These are phyloP conservation scores for Epicampocera succincta DNA, from an alignment of 2,888 invertebrate species.

Conservation along the genomic window DNA sequence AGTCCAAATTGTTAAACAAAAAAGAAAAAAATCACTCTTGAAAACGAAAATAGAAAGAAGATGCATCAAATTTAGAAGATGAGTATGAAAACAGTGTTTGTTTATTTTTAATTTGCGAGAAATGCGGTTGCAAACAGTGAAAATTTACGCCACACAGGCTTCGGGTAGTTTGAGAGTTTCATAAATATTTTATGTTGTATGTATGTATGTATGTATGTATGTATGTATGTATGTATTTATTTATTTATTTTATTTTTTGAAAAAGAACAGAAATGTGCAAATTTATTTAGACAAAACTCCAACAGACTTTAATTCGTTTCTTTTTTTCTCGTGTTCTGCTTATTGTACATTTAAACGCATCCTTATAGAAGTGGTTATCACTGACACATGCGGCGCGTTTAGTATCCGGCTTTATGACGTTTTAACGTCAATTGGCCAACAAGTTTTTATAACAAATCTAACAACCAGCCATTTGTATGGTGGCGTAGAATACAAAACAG, in stretches of 20 bases:
- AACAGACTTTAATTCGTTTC: constrained; percentile 57
- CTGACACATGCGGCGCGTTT: constrained; percentile 59
- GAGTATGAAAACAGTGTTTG: constrained; percentile 71
- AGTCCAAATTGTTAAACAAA: constrained; percentile 36
- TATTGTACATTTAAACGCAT: constrained; percentile 62
- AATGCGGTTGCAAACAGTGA: constrained; percentile 72
- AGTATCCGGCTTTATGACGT: constrained; percentile 75
- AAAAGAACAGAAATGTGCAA: constrained; percentile 52
- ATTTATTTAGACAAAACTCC: constrained; percentile 62
- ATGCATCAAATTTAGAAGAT: constrained; percentile 50
- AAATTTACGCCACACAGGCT: constrained; percentile 59
- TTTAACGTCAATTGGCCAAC: constrained; percentile 78
- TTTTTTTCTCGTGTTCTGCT: background rate
- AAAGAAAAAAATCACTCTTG: background rate
- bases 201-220: too few species aligned
- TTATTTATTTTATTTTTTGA: constrained; percentile 14
- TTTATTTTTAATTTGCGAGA: constrained; percentile 74
- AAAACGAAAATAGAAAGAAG: constrained; percentile 22
- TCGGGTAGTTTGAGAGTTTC: constrained; percentile 47
- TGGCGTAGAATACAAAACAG: constrained; percentile 30
- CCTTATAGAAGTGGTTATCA: constrained; percentile 56
- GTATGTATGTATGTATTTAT: too few species aligned
- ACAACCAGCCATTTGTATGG: constrained; percentile 24
- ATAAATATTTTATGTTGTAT: constrained; percentile 57
- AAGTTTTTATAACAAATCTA: constrained; percentile 62